Percentiles rank a stretch among this genome's conserved stretches.
These are phyloP conservation scores for Cynopterus brachyotis DNA, from an alignment of 2,113 vertebrate genomes.

Conservation along the genomic window DNA sequence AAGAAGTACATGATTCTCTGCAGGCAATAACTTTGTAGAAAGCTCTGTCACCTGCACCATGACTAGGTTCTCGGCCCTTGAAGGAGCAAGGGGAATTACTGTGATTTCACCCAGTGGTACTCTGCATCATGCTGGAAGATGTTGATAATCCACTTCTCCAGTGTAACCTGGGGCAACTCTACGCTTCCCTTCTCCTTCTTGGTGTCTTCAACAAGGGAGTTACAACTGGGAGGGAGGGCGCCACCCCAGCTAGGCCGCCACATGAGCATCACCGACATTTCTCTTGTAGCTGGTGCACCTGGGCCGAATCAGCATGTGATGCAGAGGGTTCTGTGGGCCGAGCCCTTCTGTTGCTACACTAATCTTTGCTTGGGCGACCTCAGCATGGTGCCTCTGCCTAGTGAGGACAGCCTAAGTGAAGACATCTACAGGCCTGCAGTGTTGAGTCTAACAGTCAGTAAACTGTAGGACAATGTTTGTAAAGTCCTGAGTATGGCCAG, in stretches of 20 bases:
- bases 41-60: background rate
- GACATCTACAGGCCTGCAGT: background rate
- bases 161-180: background rate
- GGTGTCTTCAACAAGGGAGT: background rate
- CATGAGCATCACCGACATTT: background rate
- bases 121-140: background rate
- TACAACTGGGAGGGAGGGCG: background rate
- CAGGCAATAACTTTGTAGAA: background rate
- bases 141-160: background rate
- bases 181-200: background rate
- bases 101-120: background rate
- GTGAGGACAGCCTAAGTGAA: background rate
- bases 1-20: background rate
- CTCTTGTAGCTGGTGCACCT: background rate
- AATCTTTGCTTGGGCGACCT: background rate
- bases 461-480: background rate
- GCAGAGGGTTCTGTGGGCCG: background rate
- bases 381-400: background rate
- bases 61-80: background rate
- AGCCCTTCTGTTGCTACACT: background rate
- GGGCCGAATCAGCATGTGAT: background rate
- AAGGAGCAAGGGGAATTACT: background rate
- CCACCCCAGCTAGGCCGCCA: background rate
- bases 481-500: background rate
- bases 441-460: fast-evolving